These are phyloP conservation scores for Hyalella azteca DNA, from an alignment of 2,888 invertebrate genomes.

Conservation along the genomic window DNA sequence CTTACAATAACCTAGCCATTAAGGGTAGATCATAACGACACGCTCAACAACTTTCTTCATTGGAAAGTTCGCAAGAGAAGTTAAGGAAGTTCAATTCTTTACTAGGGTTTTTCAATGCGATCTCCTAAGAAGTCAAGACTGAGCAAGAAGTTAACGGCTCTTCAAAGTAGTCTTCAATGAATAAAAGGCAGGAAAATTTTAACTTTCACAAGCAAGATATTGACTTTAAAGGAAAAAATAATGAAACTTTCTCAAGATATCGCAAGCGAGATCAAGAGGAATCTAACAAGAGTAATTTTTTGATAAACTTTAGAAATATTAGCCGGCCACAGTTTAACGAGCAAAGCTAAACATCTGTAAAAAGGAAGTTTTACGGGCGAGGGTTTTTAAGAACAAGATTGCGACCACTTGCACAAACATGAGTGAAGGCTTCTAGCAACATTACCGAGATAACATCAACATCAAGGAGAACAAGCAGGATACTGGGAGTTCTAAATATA, in stretches of 20 bases:
- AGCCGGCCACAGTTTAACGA: background rate
- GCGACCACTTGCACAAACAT: too few species aligned
- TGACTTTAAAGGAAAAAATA: conserved; percentile 6
- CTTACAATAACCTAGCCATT: conserved; percentile 9
- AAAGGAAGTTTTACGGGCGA: background rate
- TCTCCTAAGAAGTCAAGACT: background rate
- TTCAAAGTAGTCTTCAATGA: background rate
- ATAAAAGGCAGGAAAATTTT: background rate
- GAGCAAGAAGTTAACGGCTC: background rate
- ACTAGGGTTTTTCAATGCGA: conserved; percentile 7
- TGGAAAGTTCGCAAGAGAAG: background rate
- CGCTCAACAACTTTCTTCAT: background rate
- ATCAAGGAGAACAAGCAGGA: too few species aligned
- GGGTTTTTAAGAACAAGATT: too few species aligned
- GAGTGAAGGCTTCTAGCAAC: too few species aligned
- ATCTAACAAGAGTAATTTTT: background rate
- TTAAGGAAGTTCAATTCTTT: background rate
- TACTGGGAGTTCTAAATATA: too few species aligned
- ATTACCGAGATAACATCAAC: too few species aligned
- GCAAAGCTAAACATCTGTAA: background rate
- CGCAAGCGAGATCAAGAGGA: conserved; percentile 3
- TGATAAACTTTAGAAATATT: conserved; percentile 29
- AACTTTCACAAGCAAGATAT: background rate
- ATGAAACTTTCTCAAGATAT: background rate
- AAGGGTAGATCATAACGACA: background rate